Base-by-base conservation (phyloP, 2,113 vertebrate species). In the Periophthalmodon schlosseri region DNA sequence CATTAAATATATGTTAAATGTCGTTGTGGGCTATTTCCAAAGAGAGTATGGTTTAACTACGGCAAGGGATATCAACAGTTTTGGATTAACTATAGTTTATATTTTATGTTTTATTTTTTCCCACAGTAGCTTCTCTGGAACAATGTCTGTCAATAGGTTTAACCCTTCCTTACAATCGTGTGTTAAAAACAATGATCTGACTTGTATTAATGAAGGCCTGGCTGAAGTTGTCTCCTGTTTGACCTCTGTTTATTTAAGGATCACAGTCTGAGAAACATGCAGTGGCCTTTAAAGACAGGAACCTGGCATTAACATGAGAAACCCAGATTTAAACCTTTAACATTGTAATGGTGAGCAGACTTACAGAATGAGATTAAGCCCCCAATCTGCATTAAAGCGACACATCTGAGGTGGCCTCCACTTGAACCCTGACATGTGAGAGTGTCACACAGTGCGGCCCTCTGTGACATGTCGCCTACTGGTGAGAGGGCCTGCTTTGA, bases 371-470 rank as follows among this genome's bases (percentile, higher is more conserved):
- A 92, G 91, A 92, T 90, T 92, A 93, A 89, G 87, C 84, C 34
- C 88, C 73, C 88, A 85, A 91, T 91, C 89, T 92, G 92, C 91
- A 92, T 92, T 90, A 85, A 92, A 90, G 90, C 87, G 83, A 84
- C 82, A 88, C 80, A 91, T 91, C 90, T 90, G 86, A 91, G 72
- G 90, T 65, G 92, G 85, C 92, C 92, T 92, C 88, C 86, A 92
- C 91, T 92, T 94, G 94, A 94, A 92, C 93, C 79, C 91, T 78
- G 84, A 77, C 81, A 88, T 93, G 93, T 91, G 92, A 93, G 90
- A 86, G 86, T 88, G 88, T 92, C 93, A 90, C 87, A 90, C 91
- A 84, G 92, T 82, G 92, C 75, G 36, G 81, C 83, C 34, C 87
- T 87, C 90, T 93, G 92, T 91, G 89, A 89, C 87, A 78, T 91